Evolutionary conservation across 2,888 invertebrate species (phyloP).

Genomic region (Ornithoptera priamus): DNA sequence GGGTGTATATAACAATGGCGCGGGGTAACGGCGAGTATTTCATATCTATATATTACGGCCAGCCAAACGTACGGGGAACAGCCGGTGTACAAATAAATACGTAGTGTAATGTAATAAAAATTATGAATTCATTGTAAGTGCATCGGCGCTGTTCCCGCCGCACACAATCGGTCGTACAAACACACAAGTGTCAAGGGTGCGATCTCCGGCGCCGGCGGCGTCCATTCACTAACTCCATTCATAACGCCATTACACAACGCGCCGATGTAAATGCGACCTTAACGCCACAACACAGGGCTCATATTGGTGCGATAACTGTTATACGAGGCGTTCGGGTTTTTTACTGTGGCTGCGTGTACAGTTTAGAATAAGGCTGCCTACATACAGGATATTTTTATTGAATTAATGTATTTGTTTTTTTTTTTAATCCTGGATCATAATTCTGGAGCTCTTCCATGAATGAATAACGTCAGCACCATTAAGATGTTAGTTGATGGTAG

Average conservation of each 20-base stretch:
- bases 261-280: background rate
- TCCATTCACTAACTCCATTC: conserved; percentile 68
- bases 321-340: conserved; percentile 19
- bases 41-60: too few relatives aligned
- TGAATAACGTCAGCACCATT: too few relatives aligned
- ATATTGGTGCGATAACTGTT: background rate
- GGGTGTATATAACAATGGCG: too few relatives aligned
- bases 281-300: background rate
- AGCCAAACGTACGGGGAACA: too few relatives aligned
- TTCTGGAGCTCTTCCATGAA: too few relatives aligned
- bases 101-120: conserved; percentile 5
- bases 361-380: conserved; percentile 7
- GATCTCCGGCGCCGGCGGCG: conserved; percentile 55
- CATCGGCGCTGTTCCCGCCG: conserved; percentile 15
- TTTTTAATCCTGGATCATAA: too few relatives aligned
- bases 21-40: too few relatives aligned
- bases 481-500: too few relatives aligned
- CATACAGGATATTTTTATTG: background rate
- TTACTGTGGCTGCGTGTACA: background rate
- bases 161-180: conserved; percentile 14
- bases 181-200: conserved; percentile 43
- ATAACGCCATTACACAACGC: conserved; percentile 44
- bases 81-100: too few relatives aligned
- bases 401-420: background rate
- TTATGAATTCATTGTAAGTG: conserved; percentile 14